These are phyloP conservation scores for Hoplostethus atlanticus DNA, from an alignment of 2,797 vertebrate species.

Conservation along the genomic window DNA sequence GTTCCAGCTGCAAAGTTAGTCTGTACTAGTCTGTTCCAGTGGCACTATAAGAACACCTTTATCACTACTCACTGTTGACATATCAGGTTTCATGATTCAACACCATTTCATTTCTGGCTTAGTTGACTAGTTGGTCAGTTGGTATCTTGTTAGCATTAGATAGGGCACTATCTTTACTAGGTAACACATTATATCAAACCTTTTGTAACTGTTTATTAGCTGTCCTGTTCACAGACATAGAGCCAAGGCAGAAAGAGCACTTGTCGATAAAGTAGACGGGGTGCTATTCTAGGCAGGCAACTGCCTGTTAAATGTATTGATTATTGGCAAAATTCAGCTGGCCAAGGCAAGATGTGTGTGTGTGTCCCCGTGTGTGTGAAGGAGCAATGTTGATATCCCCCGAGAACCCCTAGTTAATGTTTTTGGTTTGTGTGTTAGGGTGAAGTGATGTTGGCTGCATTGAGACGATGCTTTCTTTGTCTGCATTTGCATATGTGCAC, in stretches of 20 bases:
- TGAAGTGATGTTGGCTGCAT: neutral
- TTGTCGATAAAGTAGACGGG: slow-evolving; percentile 3
- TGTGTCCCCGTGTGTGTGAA: slow-evolving; percentile 30
- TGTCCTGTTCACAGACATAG: neutral
- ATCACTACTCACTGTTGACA: slow-evolving; percentile 11
- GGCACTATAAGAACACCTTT: neutral
- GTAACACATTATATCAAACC: neutral
- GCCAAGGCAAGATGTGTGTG: neutral
- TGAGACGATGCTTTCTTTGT: slow-evolving; percentile 35
- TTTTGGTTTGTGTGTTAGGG: neutral
- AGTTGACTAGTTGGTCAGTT: neutral
- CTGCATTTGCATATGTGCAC: slow-evolving; percentile 9
- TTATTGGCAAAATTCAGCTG: slow-evolving; percentile 27
- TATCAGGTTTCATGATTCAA: neutral
- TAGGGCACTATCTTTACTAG: too few relatives aligned
- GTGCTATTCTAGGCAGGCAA: neutral
- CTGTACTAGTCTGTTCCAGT: too few relatives aligned
- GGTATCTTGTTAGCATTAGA: too few relatives aligned
- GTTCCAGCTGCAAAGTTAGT: neutral
- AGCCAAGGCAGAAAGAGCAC: slow-evolving; percentile 31
- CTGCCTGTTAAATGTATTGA: slow-evolving; percentile 29
- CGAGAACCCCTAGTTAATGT: neutral
- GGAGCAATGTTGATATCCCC: slow-evolving; percentile 11
- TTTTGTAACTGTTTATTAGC: neutral
- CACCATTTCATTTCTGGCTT: neutral